Percentiles rank a stretch among this genome's conserved stretches.
Conservation (phyloP, 2,888 invertebrate genomes). For the Cylloceria caligata region DNA sequence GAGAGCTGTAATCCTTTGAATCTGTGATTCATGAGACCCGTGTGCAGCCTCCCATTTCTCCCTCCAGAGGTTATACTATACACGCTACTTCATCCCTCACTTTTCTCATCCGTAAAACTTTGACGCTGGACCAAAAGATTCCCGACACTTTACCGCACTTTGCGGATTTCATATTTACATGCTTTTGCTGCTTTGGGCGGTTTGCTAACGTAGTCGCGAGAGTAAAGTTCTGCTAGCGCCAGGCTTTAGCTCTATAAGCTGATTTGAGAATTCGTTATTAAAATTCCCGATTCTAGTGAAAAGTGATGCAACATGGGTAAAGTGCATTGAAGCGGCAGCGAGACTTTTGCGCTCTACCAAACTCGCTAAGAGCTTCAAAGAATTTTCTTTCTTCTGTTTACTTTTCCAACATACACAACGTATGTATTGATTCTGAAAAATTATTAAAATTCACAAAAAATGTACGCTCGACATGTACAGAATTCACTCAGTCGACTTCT, state of each 20-base stretch:
- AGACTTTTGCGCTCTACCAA: neutral
- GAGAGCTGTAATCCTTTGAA: constrained; percentile 80
- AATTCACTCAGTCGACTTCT: neutral
- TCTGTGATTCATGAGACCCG: constrained; percentile 83
- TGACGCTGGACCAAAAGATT: constrained; percentile 9
- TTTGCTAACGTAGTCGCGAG: constrained; percentile 74
- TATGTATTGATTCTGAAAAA: neutral
- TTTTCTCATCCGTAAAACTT: constrained; percentile 29
- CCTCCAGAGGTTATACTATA: constrained; percentile 22
- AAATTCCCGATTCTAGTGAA: constrained; percentile 78
- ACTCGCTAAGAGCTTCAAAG: neutral
- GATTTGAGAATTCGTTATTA: constrained; percentile 84
- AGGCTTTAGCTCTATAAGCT: constrained; percentile 79
- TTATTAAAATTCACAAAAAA: neutral
- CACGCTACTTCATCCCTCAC: constrained; percentile 53
- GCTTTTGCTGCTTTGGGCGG: constrained; percentile 39
- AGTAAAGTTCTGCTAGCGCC: constrained; percentile 77
- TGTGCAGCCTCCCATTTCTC: constrained; percentile 6
- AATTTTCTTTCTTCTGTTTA: constrained; percentile 3
- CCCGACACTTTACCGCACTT: constrained; percentile 72
- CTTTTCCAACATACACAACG: neutral
- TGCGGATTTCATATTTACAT: constrained; percentile 82
- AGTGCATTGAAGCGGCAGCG: constrained; percentile 17
- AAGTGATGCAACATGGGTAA: constrained; percentile 15
- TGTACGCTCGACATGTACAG: too few relatives aligned